Conservation (phyloP, 1,140 invertebrate species). For the Drosophila oshimai region DNA sequence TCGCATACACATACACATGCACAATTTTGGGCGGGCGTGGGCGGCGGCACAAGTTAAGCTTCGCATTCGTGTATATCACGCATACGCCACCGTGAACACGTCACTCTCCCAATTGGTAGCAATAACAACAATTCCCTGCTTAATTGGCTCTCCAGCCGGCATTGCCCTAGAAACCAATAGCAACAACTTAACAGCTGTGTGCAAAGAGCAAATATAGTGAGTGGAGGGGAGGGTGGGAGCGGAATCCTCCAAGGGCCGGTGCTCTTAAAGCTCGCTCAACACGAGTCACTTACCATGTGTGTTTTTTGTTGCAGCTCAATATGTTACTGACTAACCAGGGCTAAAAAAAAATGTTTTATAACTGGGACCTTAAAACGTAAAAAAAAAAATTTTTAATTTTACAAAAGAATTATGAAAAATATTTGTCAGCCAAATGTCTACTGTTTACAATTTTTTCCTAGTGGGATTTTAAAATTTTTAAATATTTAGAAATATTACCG, state of each 20-base stretch:
- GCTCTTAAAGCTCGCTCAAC: slow-evolving; percentile 62
- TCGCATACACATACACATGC: slow-evolving; percentile 11
- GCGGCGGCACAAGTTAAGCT: slow-evolving; percentile 22
- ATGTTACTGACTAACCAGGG: slow-evolving; percentile 9
- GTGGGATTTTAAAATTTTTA: background rate
- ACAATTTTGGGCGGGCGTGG: slow-evolving; percentile 27
- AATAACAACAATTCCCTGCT: slow-evolving; percentile 4
- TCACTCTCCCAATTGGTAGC: slow-evolving; percentile 17
- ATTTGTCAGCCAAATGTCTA: too few relatives aligned
- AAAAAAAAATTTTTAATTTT: background rate
- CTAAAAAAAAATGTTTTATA: background rate
- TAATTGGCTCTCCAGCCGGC: slow-evolving; percentile 47
- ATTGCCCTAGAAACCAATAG: slow-evolving; percentile 40
- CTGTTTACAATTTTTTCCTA: too few relatives aligned
- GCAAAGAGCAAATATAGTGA: slow-evolving; percentile 6
- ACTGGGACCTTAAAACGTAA: too few relatives aligned
- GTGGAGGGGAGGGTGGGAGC: background rate
- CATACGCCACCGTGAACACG: slow-evolving; percentile 47
- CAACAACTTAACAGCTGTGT: slow-evolving; percentile 62
- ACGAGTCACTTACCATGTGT: slow-evolving; percentile 47
- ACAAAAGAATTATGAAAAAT: too few relatives aligned
- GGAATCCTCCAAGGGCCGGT: slow-evolving; percentile 12
- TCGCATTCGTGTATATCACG: slow-evolving; percentile 28
- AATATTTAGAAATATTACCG: too few relatives aligned
- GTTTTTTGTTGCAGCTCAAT: slow-evolving; percentile 1